Evolutionary conservation across 2,113 vertebrate species (phyloP).

Genomic region (Rhadina sibilatrix): DNA sequence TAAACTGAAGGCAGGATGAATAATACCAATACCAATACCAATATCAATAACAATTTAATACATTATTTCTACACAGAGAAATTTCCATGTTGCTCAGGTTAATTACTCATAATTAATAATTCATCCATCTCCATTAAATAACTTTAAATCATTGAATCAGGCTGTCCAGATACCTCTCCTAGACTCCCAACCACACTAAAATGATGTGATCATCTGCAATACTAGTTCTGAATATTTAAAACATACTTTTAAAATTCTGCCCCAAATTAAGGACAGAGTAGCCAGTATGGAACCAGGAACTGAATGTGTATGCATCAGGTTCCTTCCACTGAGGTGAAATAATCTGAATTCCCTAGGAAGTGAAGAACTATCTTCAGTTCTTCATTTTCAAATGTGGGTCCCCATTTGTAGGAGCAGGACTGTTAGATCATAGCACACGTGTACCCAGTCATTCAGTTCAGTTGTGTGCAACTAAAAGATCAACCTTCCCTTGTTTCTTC

Average conservation of each 20-base stretch:
- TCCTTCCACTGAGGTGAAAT: not conserved
- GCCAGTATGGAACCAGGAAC: not conserved
- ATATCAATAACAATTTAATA: not conserved
- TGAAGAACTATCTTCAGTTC: not conserved
- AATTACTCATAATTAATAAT: slow-evolving; percentile 13
- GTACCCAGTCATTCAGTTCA: not conserved
- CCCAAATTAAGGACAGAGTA: not conserved
- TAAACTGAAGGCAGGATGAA: not conserved
- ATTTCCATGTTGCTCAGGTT: not conserved
- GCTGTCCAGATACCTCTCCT: not conserved
- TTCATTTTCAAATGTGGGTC: not conserved
- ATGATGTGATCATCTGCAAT: not conserved
- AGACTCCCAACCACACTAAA: not conserved
- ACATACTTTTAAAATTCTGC: not conserved
- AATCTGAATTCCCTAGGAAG: not conserved
- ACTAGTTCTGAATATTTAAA: not conserved
- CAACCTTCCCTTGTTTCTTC: not conserved
- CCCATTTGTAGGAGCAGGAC: not conserved
- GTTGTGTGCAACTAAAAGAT: not conserved
- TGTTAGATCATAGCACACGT: not conserved
- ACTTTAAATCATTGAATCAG: not conserved
- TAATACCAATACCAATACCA: not conserved
- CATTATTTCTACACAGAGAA: not conserved
- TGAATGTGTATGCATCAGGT: not conserved
- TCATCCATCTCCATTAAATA: not conserved